Base-by-base conservation (phyloP, 2,113 vertebrate genomes). In the Pantherophis guttatus region DNA sequence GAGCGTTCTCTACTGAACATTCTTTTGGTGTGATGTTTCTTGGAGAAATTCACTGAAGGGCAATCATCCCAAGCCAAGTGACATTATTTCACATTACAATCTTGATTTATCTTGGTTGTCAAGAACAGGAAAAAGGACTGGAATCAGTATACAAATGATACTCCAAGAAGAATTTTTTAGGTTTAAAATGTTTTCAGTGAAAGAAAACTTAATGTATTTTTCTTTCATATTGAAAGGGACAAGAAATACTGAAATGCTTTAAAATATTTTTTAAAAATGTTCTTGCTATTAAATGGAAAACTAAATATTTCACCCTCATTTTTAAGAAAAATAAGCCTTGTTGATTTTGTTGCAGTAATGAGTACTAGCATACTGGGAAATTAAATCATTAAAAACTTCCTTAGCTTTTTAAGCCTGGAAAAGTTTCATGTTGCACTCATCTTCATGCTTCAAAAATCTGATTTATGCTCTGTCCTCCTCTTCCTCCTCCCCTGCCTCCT, bases 401-500 rank as follows among this genome's bases (percentile, higher is more conserved):
- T 58, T 24, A 7, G 23, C 21, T 91, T 70, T 48, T 53, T 87
- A 44, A 24, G 17, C 44, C 48, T 65, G 44, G 33, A 24, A 90
- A 23, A 90, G 23, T 33, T 86, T 33, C 24, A 55, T 90, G 5
- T 26, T 55, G n/a, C 54, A 33, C 23, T 8, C 12, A 33, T 12
- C 26, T 48, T 81, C 54, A 8, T 58, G 26, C 39, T 15, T 91
- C 58, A 53, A 26, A 70, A 87, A 93, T 91, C n/a, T 65, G 9
- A 52, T 65, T 62, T 15, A 13, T 87, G 3, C 29, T 44, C 33
- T 12, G 29, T 52, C 48, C 59, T 0, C 65, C n/a, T 62, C 9
- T 3, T 26, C 1, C 24, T 26, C 24, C 24, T 0, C 26, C 26
- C 8, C n/a, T 0, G 0, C 19, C 21, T 48, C 44, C 23, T 11